Percentiles rank a stretch among this genome's conserved stretches.
These are phyloP conservation scores for Pollenia amentaria DNA, from an alignment of 2,888 invertebrate genomes.

Conservation along the genomic window DNA sequence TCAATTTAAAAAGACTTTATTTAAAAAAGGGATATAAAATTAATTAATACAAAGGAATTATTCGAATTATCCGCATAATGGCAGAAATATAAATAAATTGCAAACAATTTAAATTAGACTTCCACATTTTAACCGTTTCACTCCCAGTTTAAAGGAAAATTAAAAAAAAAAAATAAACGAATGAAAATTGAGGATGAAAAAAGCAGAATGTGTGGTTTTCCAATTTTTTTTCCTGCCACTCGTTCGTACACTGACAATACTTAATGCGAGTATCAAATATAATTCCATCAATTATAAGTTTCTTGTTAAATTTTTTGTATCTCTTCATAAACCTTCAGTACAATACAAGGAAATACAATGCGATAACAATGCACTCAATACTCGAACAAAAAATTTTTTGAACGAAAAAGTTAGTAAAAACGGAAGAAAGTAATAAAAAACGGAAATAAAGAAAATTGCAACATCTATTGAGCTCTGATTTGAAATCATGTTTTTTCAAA, in stretches of 20 bases:
- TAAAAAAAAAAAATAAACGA: too few species aligned
- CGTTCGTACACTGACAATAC: background rate
- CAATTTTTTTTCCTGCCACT: background rate
- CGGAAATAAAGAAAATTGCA: constrained; percentile 66
- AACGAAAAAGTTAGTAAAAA: constrained; percentile 20
- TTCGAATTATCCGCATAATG: too few species aligned
- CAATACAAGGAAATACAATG: constrained; percentile 44
- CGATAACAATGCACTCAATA: background rate
- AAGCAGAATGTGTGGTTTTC: constrained; percentile 13
- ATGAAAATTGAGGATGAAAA: background rate
- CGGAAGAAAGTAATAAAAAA: constrained; percentile 50
- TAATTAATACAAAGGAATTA: too few species aligned
- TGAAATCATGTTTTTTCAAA: constrained; percentile 51
- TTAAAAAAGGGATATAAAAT: too few species aligned
- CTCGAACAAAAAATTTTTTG: background rate
- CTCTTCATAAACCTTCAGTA: constrained; percentile 5
- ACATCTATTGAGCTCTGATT: constrained; percentile 64
- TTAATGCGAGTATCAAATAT: constrained; percentile 47
- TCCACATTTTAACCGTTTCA: too few species aligned
- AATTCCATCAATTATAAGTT: constrained; percentile 71
- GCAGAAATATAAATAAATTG: too few species aligned
- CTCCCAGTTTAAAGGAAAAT: too few species aligned
- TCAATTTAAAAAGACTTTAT: too few species aligned
- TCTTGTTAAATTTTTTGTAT: constrained; percentile 33
- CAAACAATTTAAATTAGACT: too few species aligned